phyloP scores from a whole-genome alignment of 2,888 invertebrate genomes.

The Taphrorychus bicolor region DNA sequence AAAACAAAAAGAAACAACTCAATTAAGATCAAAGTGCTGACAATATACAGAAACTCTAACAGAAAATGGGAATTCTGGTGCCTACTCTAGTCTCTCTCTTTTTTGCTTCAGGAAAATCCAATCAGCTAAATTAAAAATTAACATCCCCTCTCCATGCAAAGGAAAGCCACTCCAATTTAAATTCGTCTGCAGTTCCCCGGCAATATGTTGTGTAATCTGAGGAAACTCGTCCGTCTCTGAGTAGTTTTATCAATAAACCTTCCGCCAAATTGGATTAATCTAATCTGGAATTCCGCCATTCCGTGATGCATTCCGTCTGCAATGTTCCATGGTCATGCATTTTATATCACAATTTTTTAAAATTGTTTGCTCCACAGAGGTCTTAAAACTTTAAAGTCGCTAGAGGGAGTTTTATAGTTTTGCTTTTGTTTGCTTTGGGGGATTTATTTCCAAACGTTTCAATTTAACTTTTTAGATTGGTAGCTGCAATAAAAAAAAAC shows the following conservation, averaged over 20 bases:
- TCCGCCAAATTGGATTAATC: conserved; percentile 47
- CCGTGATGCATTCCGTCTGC: conserved; percentile 31
- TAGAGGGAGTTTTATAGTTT: conserved; percentile 34
- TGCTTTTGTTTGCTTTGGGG: conserved; percentile 22
- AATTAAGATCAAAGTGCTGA: no score
- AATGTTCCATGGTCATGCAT: conserved; percentile 40
- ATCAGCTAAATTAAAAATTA: not conserved
- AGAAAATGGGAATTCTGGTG: no score
- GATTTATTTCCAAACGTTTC: conserved; percentile 11
- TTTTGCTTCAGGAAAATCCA: no score
- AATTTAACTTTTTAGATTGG: conserved; percentile 10
- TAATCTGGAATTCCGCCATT: conserved; percentile 42
- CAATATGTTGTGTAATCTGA: conserved; percentile 5
- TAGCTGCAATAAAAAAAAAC: not conserved
- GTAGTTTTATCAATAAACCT: conserved; percentile 49
- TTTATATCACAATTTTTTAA: conserved; percentile 42
- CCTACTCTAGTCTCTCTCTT: no score
- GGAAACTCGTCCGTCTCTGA: conserved; percentile 37
- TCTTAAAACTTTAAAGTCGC: conserved; percentile 35
- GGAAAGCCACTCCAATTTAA: conserved; percentile 8
- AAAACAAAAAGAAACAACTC: no score
- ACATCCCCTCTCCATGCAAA: not conserved
- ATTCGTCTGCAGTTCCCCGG: conserved; percentile 1
- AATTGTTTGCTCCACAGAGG: conserved; percentile 38
- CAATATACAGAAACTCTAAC: no score